A percentile compares a stretch with the other conserved stretches of the same genome.
Conservation (phyloP, 2,888 invertebrate species). For the Andrena bucephala region DNA sequence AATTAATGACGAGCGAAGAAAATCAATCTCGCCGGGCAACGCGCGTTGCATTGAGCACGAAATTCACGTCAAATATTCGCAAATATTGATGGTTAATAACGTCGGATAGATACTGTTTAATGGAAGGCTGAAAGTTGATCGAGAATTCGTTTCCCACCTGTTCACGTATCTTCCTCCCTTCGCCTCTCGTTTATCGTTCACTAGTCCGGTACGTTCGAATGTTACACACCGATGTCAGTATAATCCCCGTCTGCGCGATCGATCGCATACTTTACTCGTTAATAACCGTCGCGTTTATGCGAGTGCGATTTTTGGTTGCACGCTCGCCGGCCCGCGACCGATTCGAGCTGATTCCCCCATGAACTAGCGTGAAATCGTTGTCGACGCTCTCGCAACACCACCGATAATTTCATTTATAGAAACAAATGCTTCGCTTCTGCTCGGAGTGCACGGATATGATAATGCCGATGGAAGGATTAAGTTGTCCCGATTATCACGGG, state of each 20-base stretch:
- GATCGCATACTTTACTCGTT: slow-evolving; percentile 52
- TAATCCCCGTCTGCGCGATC: slow-evolving; percentile 51
- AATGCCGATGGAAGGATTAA: background rate
- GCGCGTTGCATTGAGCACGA: slow-evolving; percentile 17
- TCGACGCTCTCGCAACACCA: background rate
- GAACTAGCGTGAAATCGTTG: background rate
- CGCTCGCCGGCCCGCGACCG: background rate
- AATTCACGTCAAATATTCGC: slow-evolving; percentile 60
- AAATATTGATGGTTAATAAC: slow-evolving; percentile 64
- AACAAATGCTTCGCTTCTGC: background rate
- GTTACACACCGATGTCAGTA: slow-evolving; percentile 58
- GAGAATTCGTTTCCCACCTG: slow-evolving; percentile 58
- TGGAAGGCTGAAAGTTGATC: slow-evolving; percentile 59
- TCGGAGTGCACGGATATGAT: background rate
- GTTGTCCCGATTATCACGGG: background rate
- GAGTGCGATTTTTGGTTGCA: slow-evolving; percentile 15
- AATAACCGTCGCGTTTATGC: slow-evolving; percentile 45
- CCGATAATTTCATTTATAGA: background rate
- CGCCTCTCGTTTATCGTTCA: slow-evolving; percentile 61
- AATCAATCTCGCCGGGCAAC: slow-evolving; percentile 45
- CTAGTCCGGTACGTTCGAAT: slow-evolving; percentile 49
- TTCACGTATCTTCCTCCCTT: slow-evolving; percentile 52
- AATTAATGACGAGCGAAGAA: slow-evolving; percentile 43
- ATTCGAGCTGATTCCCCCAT: background rate
- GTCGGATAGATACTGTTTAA: slow-evolving; percentile 55